Evolutionary conservation across 2,113 vertebrate species (phyloP).

Genomic region (Corapipo altera): DNA sequence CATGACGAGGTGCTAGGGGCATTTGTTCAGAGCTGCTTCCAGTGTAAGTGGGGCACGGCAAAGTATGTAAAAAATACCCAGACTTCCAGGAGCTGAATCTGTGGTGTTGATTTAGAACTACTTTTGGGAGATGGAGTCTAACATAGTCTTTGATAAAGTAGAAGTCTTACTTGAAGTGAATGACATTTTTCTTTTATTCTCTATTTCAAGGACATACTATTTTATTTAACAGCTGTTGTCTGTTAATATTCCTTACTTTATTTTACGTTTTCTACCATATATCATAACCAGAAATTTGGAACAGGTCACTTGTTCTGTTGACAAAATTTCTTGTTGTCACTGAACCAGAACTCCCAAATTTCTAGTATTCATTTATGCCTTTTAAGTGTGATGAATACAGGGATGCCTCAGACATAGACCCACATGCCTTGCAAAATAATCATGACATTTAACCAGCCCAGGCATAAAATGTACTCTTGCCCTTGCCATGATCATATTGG

Average conservation of each 20-base stretch:
- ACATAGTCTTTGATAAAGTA: background rate
- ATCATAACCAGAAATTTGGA: background rate
- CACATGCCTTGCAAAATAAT: conserved; percentile 1
- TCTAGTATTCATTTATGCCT: background rate
- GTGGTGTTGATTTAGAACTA: background rate
- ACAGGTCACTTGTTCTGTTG: background rate
- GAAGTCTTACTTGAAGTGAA: background rate
- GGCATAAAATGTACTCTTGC: background rate
- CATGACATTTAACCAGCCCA: background rate
- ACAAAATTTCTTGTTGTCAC: background rate
- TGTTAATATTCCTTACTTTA: background rate
- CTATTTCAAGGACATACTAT: background rate
- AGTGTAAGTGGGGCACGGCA: background rate
- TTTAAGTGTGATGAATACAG: background rate
- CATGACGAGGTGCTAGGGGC: background rate
- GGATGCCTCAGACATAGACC: background rate
- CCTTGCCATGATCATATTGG: background rate
- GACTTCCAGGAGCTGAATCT: background rate
- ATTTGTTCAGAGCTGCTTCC: background rate
- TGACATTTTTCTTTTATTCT: background rate
- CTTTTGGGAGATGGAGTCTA: background rate
- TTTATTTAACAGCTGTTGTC: background rate
- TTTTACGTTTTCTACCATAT: background rate
- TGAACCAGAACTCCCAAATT: background rate
- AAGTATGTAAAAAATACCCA: background rate